Evolutionary conservation across 2,888 invertebrate species (phyloP).

Genomic region (Acanthopleura granulata): DNA sequence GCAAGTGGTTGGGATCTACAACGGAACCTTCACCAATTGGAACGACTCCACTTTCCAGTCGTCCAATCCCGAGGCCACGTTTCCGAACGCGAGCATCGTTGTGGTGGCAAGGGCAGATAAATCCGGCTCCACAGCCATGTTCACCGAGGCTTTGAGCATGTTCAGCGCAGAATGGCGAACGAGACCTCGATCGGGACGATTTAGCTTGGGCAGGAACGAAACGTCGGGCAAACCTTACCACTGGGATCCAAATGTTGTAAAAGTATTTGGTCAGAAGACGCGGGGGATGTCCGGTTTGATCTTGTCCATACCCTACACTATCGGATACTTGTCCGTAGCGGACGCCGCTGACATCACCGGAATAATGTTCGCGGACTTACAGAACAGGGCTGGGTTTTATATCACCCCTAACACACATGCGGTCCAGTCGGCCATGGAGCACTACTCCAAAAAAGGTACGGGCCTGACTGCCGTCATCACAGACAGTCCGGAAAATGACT

Average conservation of each 20-base stretch:
- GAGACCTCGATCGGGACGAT: background rate
- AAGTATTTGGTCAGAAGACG: constrained; percentile 44
- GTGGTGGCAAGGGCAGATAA: constrained; percentile 57
- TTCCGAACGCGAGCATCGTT: constrained; percentile 48
- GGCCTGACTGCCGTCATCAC: background rate
- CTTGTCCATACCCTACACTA: constrained; percentile 45
- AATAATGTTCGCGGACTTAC: constrained; percentile 41
- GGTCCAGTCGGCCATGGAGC: constrained; percentile 50
- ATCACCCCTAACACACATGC: constrained; percentile 33
- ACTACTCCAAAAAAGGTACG: constrained; percentile 24
- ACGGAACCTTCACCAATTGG: constrained; percentile 56
- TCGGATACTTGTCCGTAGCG: constrained; percentile 57
- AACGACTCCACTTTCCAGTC: constrained; percentile 44
- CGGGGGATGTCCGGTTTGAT: constrained; percentile 51
- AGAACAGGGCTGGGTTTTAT: constrained; percentile 44
- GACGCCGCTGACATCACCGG: constrained; percentile 35
- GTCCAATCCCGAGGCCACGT: constrained; percentile 38
- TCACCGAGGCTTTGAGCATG: constrained; percentile 54
- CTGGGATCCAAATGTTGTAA: constrained; percentile 44
- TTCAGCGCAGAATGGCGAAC: constrained; percentile 48
- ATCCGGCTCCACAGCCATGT: constrained; percentile 61
- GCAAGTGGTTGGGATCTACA: constrained; percentile 59
- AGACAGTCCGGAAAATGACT: constrained; percentile 18
- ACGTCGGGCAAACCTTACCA: constrained; percentile 23
- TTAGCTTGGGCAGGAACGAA: background rate